Base-by-base conservation (phyloP, 2,888 invertebrate species). In the Gastrophysa polygoni region DNA sequence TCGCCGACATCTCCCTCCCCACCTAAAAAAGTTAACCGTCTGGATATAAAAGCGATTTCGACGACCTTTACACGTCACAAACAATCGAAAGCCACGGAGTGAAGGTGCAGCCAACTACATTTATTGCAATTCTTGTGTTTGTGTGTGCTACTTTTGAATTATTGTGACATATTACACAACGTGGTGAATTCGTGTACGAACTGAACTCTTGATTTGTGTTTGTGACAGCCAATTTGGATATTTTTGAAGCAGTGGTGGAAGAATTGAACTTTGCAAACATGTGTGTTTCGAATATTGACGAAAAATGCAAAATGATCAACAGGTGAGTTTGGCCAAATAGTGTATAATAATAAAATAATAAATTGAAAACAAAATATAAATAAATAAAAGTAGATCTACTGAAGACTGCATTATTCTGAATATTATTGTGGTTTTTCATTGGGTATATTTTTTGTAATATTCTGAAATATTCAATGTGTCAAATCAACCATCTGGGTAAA, bases 251-350 rank as follows among this genome's bases (percentile, higher is more conserved):
- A 54, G 49, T 49, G n/a, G n/a, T n/a, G 44, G 18, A 20, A 18
- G 18, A 55, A 20, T 49, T 46, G 7, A 21, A 51, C 14, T 16
- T 14, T 47, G 47, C 48, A 32, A n/a, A n/a, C n/a, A 77, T 75
- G 75, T 76, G 75, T 59, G 73, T 77, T 16, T 70, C 74, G 21
- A 78, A 73, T 61, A 66, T 66, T 60, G 64, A 66, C 20, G 68
- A 74, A 51, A 77, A 77, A 65, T 77, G 77, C 74, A 76, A 78
- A 71, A 77, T 75, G 73, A 74, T 80, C 69, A 79, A 79, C 69
- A 78, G 77, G 78, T 80, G 73, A 63, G 20, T 21, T 46, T 5
- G 24, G 4, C 24, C n/a, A n/a, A n/a, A n/a, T n/a, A n/a, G n/a
- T n/a, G n/a, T 4, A 10, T 7, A 1, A 20, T 11, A 47, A 18